phyloP scores from a whole-genome alignment of 2,888 invertebrate species.

The Slavum lentiscoides region DNA sequence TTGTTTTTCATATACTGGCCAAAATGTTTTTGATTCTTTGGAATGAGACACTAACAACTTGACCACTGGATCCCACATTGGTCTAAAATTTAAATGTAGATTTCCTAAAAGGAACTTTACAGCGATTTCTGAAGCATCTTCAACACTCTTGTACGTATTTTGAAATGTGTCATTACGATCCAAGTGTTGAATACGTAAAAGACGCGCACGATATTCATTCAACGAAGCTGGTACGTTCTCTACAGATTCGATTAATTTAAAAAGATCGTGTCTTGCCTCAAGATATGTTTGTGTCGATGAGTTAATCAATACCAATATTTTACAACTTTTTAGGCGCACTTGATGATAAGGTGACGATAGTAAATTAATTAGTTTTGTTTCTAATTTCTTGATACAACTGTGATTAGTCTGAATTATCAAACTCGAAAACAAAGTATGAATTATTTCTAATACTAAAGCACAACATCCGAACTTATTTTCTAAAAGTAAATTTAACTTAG shows the following conservation, averaged over 20 bases:
- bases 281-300: slow-evolving; percentile 8
- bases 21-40: slow-evolving; percentile 68
- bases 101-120: slow-evolving; percentile 80
- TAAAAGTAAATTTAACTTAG: slow-evolving; percentile 30
- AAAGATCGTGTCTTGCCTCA: slow-evolving; percentile 18
- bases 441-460: slow-evolving; percentile 42
- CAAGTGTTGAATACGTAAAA: slow-evolving; percentile 75
- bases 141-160: slow-evolving; percentile 21
- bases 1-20: slow-evolving; percentile 70
- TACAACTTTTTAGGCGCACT: slow-evolving; percentile 39
- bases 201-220: slow-evolving; percentile 77
- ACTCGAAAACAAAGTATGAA: slow-evolving; percentile 30
- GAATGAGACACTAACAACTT: slow-evolving; percentile 78
- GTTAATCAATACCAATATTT: slow-evolving; percentile 43
- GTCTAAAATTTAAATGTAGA: slow-evolving; percentile 82
- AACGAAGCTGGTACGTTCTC: slow-evolving; percentile 36
- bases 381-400: slow-evolving; percentile 36
- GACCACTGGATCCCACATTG: slow-evolving; percentile 83
- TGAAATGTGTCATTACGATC: slow-evolving; percentile 59
- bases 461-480: slow-evolving; percentile 45
- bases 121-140: slow-evolving; percentile 63
- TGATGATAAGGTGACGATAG: slow-evolving; percentile 54
- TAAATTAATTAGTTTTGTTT: slow-evolving; percentile 47
- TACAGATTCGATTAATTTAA: slow-evolving; percentile 43
- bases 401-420: slow-evolving; percentile 19